Percentiles rank a stretch among this genome's conserved stretches.
phyloP scores from a whole-genome alignment of 2,888 invertebrate species.

The Tillus elongatus region DNA sequence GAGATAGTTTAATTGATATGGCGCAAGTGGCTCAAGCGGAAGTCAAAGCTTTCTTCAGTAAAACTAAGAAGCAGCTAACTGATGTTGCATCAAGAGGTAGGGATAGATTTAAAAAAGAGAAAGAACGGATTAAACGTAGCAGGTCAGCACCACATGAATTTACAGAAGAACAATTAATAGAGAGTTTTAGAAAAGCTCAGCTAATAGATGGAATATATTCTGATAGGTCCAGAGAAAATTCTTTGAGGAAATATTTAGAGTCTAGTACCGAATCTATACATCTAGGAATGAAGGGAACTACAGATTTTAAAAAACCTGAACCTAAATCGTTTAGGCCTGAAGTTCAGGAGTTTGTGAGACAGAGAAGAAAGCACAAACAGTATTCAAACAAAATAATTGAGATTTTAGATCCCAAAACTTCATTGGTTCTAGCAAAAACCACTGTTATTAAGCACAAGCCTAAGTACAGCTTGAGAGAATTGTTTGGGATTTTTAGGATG shows the following conservation, averaged over 20 bases:
- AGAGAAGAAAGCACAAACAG: conserved; percentile 29
- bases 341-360: conserved; percentile 28
- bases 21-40: conserved; percentile 33
- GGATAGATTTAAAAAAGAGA: conserved; percentile 27
- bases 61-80: conserved; percentile 34
- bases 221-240: conserved; percentile 37
- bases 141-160: conserved; percentile 49
- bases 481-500: conserved; percentile 25
- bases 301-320: conserved; percentile 23
- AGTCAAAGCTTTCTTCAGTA: conserved; percentile 31
- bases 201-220: conserved; percentile 34
- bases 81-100: conserved; percentile 27
- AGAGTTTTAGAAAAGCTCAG: conserved; percentile 44
- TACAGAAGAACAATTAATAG: conserved; percentile 50
- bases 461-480: conserved; percentile 26
- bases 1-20: conserved; percentile 22
- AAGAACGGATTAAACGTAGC: conserved; percentile 43
- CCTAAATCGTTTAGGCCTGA: conserved; percentile 33
- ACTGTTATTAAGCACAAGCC: conserved; percentile 21
- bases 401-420: conserved; percentile 33
- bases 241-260: conserved; percentile 28
- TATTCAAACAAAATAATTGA: conserved; percentile 34
- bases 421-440: conserved; percentile 32
- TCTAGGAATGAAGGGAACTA: too few relatives aligned
- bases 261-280: conserved; percentile 17